Base-by-base conservation (phyloP, 2,113 vertebrate genomes). In the Pygoscelis antarcticus region DNA sequence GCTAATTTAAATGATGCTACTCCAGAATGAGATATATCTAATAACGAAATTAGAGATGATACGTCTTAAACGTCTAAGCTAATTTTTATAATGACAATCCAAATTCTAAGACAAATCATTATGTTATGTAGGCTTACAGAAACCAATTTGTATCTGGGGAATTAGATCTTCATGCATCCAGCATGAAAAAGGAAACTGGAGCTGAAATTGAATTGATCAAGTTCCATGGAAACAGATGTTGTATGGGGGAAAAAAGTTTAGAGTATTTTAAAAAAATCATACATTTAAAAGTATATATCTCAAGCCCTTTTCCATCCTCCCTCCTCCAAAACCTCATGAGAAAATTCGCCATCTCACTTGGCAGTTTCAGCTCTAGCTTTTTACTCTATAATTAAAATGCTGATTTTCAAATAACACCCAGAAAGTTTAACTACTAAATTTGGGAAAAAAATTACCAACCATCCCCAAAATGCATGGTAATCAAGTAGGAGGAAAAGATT, bases 221-320 rank as follows among this genome's bases (percentile, higher is more conserved):
- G 74, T 86, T 82, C 70, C 60, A 80, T 47, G 68, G 90, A 97
- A 96, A 93, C 77, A 93, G 86, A 93, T 83, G 64, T 42, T 83
- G 54, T 49, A 69, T 3, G 13, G 14, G n/a, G n/a, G 16, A 52
- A 40, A 83, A 40, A 93, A 68, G 25, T 57, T 68, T n/a, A 44
- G 75, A 77, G 55, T 26, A 79, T 68, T 69, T 42, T 46, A 77
- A 79, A 46, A 44, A 52, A 60, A 16, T 20, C 15, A 54, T 51
- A 46, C 27, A 75, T 79, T 76, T 66, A 44, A 49, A 90, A 52
- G 15, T 51, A 38, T 12, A 1, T 42, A n/a, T 71, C 46, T 74
- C 83, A 40, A 87, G 77, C 10, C n/a, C 40, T 44, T 82, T 93
- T 77, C 52, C 29, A 71, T 36, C 52, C 52, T 65, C 58, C 12